Percentiles rank a stretch among this genome's conserved stretches.
These are phyloP conservation scores for Muntiacus muntjak DNA, from an alignment of 2,113 vertebrate genomes.

Conservation along the genomic window DNA sequence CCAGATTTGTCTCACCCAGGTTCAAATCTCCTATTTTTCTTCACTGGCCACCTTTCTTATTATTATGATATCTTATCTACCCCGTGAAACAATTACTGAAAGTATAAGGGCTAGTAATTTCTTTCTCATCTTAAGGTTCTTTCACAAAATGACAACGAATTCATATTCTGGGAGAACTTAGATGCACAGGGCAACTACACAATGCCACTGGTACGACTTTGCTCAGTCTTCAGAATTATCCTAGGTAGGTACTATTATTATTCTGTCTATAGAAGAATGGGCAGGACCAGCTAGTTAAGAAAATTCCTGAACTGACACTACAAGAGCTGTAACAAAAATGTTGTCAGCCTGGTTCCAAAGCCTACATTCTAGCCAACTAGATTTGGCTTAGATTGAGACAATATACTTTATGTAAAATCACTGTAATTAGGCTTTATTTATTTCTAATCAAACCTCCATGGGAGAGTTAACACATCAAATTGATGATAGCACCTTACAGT, in stretches of 20 bases:
- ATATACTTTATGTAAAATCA: neutral
- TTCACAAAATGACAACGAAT: neutral
- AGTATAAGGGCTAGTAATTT: neutral
- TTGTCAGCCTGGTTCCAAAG: neutral
- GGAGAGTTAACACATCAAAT: neutral
- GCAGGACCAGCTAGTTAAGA: neutral
- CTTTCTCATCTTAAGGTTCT: neutral
- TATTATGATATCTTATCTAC: neutral
- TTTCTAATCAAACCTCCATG: neutral
- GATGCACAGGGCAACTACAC: neutral
- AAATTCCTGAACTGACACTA: neutral
- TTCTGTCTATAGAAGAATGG: neutral
- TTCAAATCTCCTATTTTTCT: neutral
- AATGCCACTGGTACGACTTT: neutral
- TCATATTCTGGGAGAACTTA: neutral
- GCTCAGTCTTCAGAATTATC: neutral
- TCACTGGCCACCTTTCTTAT: neutral
- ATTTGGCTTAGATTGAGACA: neutral
- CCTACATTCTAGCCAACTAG: neutral
- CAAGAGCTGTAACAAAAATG: neutral
- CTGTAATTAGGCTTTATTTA: neutral
- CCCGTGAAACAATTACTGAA: neutral
- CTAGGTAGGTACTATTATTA: neutral
- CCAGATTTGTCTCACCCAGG: neutral
- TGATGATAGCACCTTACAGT: neutral